Percentiles rank a stretch among this genome's conserved stretches.
Evolutionary conservation across 2,113 vertebrate species (phyloP).

Genomic region (Empidonax alnorum): DNA sequence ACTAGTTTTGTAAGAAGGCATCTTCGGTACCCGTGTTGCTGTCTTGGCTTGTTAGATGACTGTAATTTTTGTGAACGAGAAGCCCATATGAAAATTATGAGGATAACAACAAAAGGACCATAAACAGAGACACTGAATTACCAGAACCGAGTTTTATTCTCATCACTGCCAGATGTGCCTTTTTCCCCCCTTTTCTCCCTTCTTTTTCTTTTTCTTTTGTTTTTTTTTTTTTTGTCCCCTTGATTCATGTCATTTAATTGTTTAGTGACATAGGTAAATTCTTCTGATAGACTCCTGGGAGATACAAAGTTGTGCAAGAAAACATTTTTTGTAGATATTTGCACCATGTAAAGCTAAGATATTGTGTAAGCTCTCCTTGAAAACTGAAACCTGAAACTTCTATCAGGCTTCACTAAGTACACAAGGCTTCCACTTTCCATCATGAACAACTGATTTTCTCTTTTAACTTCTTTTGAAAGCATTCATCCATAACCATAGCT

Average conservation of each 20-base stretch:
- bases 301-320: constrained; percentile 13
- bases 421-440: constrained; percentile 75
- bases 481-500: constrained; percentile 74
- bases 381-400: constrained; percentile 67
- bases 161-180: background rate
- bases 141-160: constrained; percentile 5
- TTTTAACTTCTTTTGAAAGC: constrained; percentile 80
- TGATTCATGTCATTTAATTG: background rate
- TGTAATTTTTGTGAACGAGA: background rate
- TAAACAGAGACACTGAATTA: background rate
- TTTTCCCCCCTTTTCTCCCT: background rate
- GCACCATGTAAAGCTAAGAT: constrained; percentile 29
- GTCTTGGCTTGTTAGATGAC: background rate
- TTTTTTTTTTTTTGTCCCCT: background rate
- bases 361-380: background rate
- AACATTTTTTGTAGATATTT: constrained; percentile 52
- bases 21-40: background rate
- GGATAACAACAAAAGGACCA: background rate
- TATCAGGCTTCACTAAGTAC: constrained; percentile 74
- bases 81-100: background rate
- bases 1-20: background rate
- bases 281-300: background rate
- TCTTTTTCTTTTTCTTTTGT: too few relatives aligned
- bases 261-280: constrained; percentile 8
- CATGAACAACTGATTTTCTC: constrained; percentile 80